These are phyloP conservation scores for Acholoe squamosa DNA, from an alignment of 2,888 invertebrate species.

Conservation along the genomic window DNA sequence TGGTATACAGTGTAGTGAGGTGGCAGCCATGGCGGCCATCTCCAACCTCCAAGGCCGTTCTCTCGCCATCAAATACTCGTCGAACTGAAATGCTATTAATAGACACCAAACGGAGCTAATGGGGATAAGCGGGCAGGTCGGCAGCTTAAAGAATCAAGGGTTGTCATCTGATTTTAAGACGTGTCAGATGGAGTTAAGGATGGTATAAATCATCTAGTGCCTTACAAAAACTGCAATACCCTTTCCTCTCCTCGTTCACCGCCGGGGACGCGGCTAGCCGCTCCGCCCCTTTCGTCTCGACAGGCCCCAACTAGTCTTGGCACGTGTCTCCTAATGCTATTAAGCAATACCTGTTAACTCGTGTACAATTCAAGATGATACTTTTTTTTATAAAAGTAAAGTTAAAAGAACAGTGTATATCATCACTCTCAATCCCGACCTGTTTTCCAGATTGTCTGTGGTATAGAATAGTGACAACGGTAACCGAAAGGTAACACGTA, in stretches of 20 bases:
- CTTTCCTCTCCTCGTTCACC: background rate
- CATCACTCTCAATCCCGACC: too few relatives aligned
- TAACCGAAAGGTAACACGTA: too few relatives aligned
- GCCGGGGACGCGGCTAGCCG: background rate
- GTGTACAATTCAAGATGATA: too few relatives aligned
- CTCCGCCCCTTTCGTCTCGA: conserved; percentile 21
- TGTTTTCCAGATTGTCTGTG: too few relatives aligned
- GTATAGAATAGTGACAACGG: too few relatives aligned
- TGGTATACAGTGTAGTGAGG: too few relatives aligned
- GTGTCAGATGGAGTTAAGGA: background rate
- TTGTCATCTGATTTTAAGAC: background rate
- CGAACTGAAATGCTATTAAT: background rate
- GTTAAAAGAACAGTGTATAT: too few relatives aligned
- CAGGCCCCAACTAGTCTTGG: background rate
- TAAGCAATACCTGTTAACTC: background rate
- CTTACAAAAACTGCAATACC: background rate
- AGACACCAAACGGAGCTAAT: background rate
- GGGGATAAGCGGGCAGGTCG: background rate
- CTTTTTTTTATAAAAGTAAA: too few relatives aligned
- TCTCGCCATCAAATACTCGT: background rate
- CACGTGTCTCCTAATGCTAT: background rate
- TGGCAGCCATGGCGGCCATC: background rate
- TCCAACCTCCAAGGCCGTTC: background rate
- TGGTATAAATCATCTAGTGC: too few relatives aligned
- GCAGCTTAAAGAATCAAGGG: background rate